phyloP scores from a whole-genome alignment of 2,888 invertebrate genomes.

The Augochlorella aurata region DNA sequence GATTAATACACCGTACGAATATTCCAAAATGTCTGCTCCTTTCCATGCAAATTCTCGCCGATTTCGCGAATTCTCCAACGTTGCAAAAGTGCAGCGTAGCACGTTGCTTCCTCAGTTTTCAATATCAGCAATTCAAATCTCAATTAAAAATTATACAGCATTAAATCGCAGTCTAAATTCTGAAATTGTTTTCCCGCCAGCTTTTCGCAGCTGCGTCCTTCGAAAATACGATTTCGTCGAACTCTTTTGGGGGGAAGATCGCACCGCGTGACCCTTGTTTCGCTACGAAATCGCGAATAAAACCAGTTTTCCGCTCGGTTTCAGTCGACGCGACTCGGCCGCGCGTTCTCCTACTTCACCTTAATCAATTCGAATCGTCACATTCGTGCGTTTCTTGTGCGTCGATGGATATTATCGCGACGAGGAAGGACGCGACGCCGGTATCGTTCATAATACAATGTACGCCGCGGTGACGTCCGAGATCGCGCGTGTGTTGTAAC shows the following conservation, averaged over 20 bases:
- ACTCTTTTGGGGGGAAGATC: too few relatives aligned
- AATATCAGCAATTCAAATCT: too few relatives aligned
- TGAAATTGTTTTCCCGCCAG: too few relatives aligned
- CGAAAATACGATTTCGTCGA: too few relatives aligned
- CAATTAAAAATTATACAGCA: too few relatives aligned
- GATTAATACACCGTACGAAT: too few relatives aligned
- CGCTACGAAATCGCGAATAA: neutral
- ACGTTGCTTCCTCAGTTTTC: too few relatives aligned
- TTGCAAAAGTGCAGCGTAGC: too few relatives aligned
- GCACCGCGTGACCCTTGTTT: too few relatives aligned
- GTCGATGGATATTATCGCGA: slow-evolving; percentile 23
- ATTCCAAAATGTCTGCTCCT: neutral
- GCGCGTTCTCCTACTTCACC: neutral
- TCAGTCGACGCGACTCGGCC: neutral
- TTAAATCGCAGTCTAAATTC: too few relatives aligned
- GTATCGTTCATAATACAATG: slow-evolving; percentile 26
- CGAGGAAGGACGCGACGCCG: slow-evolving; percentile 20
- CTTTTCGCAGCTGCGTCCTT: too few relatives aligned
- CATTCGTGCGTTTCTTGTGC: neutral
- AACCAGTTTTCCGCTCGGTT: neutral
- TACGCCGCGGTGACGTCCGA: slow-evolving; percentile 31
- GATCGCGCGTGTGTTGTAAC: neutral
- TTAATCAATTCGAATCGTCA: slow-evolving; percentile 29
- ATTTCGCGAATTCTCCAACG: neutral
- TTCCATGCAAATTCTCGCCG: neutral